Evolutionary conservation across 2,113 vertebrate genomes (phyloP).

Genomic region (Bostrychus sinensis): DNA sequence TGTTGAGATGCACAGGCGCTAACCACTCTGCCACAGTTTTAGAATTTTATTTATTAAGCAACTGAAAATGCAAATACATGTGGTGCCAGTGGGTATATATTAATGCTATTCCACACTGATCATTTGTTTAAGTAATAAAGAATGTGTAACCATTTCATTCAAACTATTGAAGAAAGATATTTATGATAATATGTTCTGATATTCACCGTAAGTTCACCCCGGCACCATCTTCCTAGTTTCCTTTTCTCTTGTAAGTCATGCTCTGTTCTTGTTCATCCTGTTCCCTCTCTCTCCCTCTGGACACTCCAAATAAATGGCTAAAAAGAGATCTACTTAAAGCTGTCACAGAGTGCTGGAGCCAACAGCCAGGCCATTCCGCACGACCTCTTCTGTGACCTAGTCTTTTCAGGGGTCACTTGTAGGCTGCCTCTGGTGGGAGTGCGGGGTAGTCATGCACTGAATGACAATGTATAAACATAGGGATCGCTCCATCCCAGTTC

Average conservation of each 20-base stretch:
- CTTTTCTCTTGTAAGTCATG: conserved; percentile 59
- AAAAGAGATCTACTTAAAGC: conserved; percentile 84
- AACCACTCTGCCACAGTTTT: too few relatives aligned
- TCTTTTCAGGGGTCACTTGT: conserved; percentile 78
- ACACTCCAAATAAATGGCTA: conserved; percentile 78
- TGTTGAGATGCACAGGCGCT: too few relatives aligned
- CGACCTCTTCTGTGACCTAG: conserved; percentile 83
- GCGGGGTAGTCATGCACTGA: conserved; percentile 74
- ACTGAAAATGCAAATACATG: too few relatives aligned
- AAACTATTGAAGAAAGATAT: neutral
- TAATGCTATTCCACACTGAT: too few relatives aligned
- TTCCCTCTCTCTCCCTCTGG: conserved; percentile 47
- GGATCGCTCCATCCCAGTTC: conserved; percentile 48
- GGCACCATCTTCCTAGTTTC: conserved; percentile 41
- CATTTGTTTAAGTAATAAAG: too few relatives aligned
- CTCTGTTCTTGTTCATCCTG: conserved; percentile 73
- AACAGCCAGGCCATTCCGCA: conserved; percentile 82
- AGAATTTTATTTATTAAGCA: too few relatives aligned
- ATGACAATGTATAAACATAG: conserved; percentile 77
- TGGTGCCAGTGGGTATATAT: too few relatives aligned
- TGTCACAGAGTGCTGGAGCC: conserved; percentile 85
- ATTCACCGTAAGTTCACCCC: conserved; percentile 39
- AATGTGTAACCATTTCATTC: too few relatives aligned
- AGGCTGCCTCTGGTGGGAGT: conserved; percentile 80
- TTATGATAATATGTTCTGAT: neutral